phyloP scores from a whole-genome alignment of 2,797 vertebrate genomes.

The Bryconaethiops microstoma region DNA sequence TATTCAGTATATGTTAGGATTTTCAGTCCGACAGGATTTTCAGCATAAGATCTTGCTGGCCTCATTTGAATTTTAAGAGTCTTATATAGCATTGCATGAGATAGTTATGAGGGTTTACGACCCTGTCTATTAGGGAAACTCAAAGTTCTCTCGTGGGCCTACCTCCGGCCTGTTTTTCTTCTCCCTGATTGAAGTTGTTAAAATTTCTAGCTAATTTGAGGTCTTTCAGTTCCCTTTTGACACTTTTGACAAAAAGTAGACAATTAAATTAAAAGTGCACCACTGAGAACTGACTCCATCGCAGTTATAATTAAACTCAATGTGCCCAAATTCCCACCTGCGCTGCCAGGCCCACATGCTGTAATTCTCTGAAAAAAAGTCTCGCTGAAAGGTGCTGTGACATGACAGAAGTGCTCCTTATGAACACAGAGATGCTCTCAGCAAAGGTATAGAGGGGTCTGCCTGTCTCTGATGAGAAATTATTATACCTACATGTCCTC shows the following conservation, averaged over 20 bases:
- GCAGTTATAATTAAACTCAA: conserved; percentile 52
- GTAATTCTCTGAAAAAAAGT: conserved; percentile 18
- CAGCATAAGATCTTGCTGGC: not conserved
- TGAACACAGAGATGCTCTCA: not conserved
- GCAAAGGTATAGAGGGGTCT: conserved; percentile 1
- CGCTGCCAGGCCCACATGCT: conserved; percentile 12
- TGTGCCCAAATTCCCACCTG: conserved; percentile 12
- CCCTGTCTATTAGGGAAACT: not conserved
- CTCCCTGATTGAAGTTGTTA: conserved; percentile 9
- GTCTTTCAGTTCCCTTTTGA: conserved; percentile 23
- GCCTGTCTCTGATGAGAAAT: conserved; percentile 2
- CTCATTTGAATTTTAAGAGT: not conserved
- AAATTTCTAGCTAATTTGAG: conserved; percentile 16
- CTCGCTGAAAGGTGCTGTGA: conserved; percentile 4
- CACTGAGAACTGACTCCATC: conserved; percentile 33
- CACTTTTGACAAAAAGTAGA: conserved; percentile 26
- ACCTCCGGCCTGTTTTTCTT: not conserved
- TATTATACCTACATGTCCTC: conserved; percentile 7
- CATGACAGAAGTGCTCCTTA: conserved; percentile 12
- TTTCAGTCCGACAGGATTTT: not conserved
- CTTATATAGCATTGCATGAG: not conserved
- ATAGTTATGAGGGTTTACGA: not conserved
- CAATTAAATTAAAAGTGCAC: conserved; percentile 25
- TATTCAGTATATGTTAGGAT: not conserved
- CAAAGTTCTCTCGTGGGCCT: not conserved